A percentile compares a stretch with the other conserved stretches of the same genome.
These are phyloP conservation scores for Chrysochloris asiatica DNA, from an alignment of 2,113 vertebrate genomes.

Conservation along the genomic window DNA sequence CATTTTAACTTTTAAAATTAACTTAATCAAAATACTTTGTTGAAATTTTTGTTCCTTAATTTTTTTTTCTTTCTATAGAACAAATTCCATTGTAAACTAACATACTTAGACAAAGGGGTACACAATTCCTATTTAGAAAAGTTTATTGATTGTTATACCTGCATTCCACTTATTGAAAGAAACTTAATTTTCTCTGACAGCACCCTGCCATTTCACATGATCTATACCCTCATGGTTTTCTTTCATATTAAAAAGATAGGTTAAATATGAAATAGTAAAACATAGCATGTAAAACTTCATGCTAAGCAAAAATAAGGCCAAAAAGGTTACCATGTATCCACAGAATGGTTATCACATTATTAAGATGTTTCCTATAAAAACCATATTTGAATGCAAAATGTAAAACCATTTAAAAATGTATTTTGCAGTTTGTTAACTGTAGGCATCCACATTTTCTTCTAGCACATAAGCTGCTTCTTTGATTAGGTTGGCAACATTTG, in stretches of 20 bases:
- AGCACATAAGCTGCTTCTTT: conserved; percentile 54
- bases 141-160: conserved; percentile 71
- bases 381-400: conserved; percentile 60
- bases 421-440: conserved; percentile 58
- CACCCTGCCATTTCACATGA: conserved; percentile 59
- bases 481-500: conserved; percentile 37
- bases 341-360: conserved; percentile 17
- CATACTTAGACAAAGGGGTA: conserved; percentile 21
- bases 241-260: conserved; percentile 70
- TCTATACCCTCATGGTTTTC: not conserved
- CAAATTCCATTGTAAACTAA: not conserved
- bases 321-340: conserved; percentile 33
- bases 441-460: conserved; percentile 57
- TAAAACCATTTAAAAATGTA: conserved; percentile 57
- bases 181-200: conserved; percentile 54
- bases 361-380: conserved; percentile 57
- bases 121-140: conserved; percentile 57
- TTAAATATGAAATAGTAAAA: conserved; percentile 76
- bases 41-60: not conserved
- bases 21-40: conserved; percentile 22
- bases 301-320: conserved; percentile 68
- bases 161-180: conserved; percentile 38
- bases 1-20: conserved; percentile 23
- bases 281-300: conserved; percentile 68
- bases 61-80: not conserved